Evolutionary conservation across 1,140 invertebrate species (phyloP).

Genomic region (Delia radicum): DNA sequence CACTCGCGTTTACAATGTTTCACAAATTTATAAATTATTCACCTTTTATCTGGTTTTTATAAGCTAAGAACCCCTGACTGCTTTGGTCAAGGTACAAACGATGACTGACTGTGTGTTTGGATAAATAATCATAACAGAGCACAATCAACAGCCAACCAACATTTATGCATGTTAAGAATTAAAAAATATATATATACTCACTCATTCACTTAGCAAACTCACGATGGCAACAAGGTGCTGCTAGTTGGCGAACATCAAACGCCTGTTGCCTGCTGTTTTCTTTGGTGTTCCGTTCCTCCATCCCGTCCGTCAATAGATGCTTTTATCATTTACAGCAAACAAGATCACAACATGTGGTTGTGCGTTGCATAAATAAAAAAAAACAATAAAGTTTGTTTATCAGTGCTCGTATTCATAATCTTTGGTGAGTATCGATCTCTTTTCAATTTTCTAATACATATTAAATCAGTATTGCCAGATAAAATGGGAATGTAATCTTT

Average conservation of each 20-base stretch:
- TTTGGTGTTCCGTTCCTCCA: neutral
- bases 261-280: neutral
- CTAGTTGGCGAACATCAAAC: constrained; percentile 9
- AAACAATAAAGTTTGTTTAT: constrained; percentile 5
- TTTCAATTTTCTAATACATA: neutral
- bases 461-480: neutral
- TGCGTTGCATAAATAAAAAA: neutral
- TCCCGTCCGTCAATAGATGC: neutral
- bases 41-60: neutral
- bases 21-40: neutral
- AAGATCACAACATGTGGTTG: neutral
- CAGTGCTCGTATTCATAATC: neutral
- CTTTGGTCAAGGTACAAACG: constrained; percentile 24
- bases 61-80: constrained; percentile 4
- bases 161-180: neutral
- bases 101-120: neutral
- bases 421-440: neutral
- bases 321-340: neutral
- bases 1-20: neutral
- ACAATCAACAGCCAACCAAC: constrained; percentile 6
- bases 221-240: neutral
- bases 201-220: neutral
- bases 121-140: constrained; percentile 21
- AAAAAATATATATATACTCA: neutral
- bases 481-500: neutral